These are phyloP conservation scores for Lordiphosa andalusiaca DNA, from an alignment of 2,888 invertebrate genomes.

Conservation along the genomic window DNA sequence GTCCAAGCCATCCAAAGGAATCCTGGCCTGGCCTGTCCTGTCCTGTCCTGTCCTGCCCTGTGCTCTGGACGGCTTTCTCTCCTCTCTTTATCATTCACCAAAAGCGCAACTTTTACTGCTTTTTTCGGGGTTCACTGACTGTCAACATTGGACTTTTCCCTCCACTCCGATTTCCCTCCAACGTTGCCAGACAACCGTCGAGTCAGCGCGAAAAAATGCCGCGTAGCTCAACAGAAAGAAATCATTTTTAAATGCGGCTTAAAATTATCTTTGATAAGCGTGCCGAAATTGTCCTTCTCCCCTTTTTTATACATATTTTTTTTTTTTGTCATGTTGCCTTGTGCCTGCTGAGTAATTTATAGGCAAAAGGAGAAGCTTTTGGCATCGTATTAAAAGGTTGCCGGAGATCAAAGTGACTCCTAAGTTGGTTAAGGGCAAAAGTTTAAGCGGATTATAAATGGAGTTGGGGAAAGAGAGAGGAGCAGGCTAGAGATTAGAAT, in stretches of 20 bases:
- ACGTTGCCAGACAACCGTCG: constrained; percentile 66
- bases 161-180: constrained; percentile 6
- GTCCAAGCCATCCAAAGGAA: constrained; percentile 42
- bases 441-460: constrained; percentile 11
- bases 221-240: constrained; percentile 50
- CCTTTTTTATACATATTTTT: no score
- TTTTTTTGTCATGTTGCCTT: not conserved
- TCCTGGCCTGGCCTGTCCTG: no score
- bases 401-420: constrained; percentile 57
- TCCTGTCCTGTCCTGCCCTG: no score
- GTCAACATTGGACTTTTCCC: constrained; percentile 32
- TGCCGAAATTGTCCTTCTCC: constrained; percentile 48
- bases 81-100: constrained; percentile 50
- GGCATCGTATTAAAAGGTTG: constrained; percentile 55
- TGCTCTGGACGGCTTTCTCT: not conserved
- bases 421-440: constrained; percentile 30
- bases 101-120: constrained; percentile 37
- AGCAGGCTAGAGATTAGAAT: not conserved
- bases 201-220: constrained; percentile 50
- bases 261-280: constrained; percentile 71
- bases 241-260: constrained; percentile 73
- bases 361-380: constrained; percentile 36
- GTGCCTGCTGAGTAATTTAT: constrained; percentile 62
- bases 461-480: not conserved
- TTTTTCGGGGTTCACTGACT: constrained; percentile 46